Evolutionary conservation across 2,113 vertebrate genomes (phyloP), one percentile per base, ranked within the genome.

Genomic region (Caretta caretta): DNA sequence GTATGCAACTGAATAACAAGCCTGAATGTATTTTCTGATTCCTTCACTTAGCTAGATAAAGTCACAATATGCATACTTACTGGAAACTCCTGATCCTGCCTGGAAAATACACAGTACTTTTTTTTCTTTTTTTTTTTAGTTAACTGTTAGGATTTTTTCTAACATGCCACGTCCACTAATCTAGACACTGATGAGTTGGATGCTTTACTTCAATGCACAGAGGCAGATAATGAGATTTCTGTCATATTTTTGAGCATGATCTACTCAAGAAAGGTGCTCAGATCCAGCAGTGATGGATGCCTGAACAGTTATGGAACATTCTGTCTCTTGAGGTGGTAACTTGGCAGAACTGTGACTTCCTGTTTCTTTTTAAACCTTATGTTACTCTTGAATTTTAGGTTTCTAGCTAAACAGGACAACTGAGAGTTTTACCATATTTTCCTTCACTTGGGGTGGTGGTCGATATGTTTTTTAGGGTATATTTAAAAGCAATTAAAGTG

Each of bases 321-420:
- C 51, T 91, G 29, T 22, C 72, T 72, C 57, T 76, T 94, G 6
- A 42, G 9, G 90, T 20, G 35, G 38, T 22, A 88, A 8, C 87
- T 13, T 10, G 17, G 16, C 69, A 87, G 17, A 93, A 95, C 5
- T 78, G 75, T 69, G 48, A 94, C 51, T 86, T 91, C 42, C 51
- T 80, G 19, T 5, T 49, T 94, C 29, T 91, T 82, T 57, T 80
- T 20, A 84, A 25, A 81, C 88, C 83, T 65, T 83, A 12, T 29
- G 80, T n/a, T 86, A 24, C 35, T 57, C 62, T 93, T 90, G 42
- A 65, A 90, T 54, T 97, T 95, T 79, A 91, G 46, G 27, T 89
- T 95, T 88, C 81, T 78, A 22, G 88, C 1, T 83, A 22, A 92
- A 88, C 20, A 42, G 3, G 38, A 27, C 42, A 84, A 87, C 38